These are phyloP conservation scores for Phenganax stokvisi DNA, from an alignment of 92 coral and sea anemone species.

Conservation along the genomic window DNA sequence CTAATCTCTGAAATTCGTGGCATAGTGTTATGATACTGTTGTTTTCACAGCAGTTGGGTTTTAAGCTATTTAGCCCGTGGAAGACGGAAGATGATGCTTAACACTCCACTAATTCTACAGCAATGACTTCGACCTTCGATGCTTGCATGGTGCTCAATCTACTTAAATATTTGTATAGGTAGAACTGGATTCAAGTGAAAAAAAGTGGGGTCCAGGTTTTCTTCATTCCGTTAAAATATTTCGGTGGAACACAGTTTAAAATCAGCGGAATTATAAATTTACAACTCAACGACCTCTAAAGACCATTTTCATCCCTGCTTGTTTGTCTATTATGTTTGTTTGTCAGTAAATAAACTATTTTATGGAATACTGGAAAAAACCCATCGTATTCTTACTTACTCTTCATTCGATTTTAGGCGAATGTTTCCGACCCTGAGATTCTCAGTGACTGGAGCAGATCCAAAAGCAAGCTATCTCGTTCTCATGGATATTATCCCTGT, in stretches of 20 bases:
- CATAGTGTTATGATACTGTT: conserved; percentile 1
- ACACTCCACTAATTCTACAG: background rate
- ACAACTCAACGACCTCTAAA: no score
- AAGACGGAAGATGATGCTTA: conserved; percentile 11
- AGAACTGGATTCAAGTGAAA: no score
- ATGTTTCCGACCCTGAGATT: conserved; percentile 95
- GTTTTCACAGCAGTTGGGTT: conserved; percentile 4
- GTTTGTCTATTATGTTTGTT: background rate
- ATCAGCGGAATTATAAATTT: no score
- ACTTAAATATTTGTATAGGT: no score
- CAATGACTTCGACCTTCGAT: background rate
- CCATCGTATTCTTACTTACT: background rate
- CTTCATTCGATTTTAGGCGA: conserved; percentile 49
- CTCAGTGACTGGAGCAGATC: conserved; percentile 84
- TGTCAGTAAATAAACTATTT: background rate
- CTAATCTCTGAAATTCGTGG: conserved; percentile 12
- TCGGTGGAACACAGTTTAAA: no score
- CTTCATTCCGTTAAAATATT: no score
- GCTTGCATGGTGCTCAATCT: background rate
- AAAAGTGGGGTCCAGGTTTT: no score
- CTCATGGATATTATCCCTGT: conserved; percentile 96
- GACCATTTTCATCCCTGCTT: background rate
- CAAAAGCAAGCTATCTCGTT: conserved; percentile 90
- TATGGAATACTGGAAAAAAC: background rate
- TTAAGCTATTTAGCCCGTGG: background rate